phyloP scores from a whole-genome alignment of 2,888 invertebrate species.

The Apotomis turbidana region DNA sequence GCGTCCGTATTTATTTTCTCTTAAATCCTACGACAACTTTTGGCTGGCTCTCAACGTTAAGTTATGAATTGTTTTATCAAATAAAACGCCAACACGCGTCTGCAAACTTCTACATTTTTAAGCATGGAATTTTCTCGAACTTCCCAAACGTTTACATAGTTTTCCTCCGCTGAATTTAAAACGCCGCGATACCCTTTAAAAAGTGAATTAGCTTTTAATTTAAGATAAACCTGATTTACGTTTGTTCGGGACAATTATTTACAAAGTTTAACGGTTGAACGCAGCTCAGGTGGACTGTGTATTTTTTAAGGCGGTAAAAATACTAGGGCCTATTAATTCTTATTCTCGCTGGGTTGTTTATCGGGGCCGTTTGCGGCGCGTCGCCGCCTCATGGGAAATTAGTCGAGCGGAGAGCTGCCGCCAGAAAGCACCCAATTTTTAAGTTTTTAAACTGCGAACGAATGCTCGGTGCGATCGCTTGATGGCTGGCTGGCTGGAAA shows the following conservation, averaged over 20 bases:
- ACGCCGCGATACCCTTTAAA: constrained; percentile 27
- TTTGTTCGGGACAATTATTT: constrained; percentile 33
- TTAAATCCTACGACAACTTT: constrained; percentile 18
- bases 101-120: constrained; percentile 35
- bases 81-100: constrained; percentile 17
- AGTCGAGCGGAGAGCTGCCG: constrained; percentile 27
- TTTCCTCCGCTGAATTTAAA: constrained; percentile 34
- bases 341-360: constrained; percentile 41
- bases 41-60: constrained; percentile 17
- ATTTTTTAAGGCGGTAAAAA: constrained; percentile 36
- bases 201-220: constrained; percentile 41
- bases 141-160: constrained; percentile 33
- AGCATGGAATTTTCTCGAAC: constrained; percentile 25
- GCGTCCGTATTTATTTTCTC: constrained; percentile 18
- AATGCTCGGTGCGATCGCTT: constrained; percentile 18
- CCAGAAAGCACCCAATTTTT: constrained; percentile 42
- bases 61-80: constrained; percentile 38
- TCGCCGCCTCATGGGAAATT: constrained; percentile 42
- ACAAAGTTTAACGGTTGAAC: constrained; percentile 35
- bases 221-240: constrained; percentile 40
- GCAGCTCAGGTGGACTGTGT: constrained; percentile 34
- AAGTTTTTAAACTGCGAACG: constrained; percentile 40
- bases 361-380: constrained; percentile 40
- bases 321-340: constrained; percentile 41
- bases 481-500: constrained; percentile 24